phyloP scores from a whole-genome alignment of 2,888 invertebrate species.

The Eilema caniola region DNA sequence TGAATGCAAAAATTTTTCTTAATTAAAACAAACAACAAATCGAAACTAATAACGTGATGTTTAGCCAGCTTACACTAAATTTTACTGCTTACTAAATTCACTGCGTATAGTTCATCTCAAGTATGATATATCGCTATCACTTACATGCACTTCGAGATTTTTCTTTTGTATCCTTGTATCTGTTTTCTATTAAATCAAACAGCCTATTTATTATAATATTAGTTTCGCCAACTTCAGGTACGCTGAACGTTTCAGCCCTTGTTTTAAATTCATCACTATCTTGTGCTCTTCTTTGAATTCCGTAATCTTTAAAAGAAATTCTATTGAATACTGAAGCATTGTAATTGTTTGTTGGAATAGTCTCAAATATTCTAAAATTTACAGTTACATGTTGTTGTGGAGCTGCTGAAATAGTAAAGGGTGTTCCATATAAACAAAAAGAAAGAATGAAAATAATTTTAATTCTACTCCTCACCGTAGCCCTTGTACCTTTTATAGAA shows the following conservation, averaged over 20 bases:
- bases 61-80: no score
- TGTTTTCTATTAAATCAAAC: conserved; percentile 10
- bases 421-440: not conserved
- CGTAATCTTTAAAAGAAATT: not conserved
- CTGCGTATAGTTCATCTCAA: not conserved
- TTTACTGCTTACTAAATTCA: no score
- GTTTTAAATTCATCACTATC: not conserved
- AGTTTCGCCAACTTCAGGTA: not conserved
- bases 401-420: not conserved
- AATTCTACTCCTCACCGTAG: not conserved
- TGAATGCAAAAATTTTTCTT: not conserved
- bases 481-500: not conserved
- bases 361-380: not conserved
- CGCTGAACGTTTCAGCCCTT: not conserved
- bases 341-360: not conserved
- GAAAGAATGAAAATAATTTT: not conserved
- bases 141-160: conserved; percentile 5
- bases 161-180: not conserved
- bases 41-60: no score
- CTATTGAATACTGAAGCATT: not conserved
- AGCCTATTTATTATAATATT: conserved; percentile 1
- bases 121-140: not conserved
- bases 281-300: not conserved
- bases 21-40: not conserved
- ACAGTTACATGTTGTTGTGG: not conserved